phyloP scores from a whole-genome alignment of 2,797 vertebrate genomes.

The Ispidina lecontei region DNA sequence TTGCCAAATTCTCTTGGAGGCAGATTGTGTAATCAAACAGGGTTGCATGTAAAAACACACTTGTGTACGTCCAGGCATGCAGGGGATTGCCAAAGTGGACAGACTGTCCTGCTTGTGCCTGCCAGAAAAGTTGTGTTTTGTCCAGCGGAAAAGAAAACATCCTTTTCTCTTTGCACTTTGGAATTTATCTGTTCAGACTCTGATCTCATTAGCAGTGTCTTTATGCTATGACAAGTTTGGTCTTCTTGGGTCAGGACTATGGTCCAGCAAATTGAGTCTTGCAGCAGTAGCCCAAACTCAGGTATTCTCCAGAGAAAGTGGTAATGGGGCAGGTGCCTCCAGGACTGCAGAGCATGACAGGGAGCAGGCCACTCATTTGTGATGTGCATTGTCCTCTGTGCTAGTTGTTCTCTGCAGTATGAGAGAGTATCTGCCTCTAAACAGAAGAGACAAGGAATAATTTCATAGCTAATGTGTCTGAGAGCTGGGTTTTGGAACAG shows the following conservation, averaged over 20 bases:
- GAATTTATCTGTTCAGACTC: slow-evolving; percentile 29
- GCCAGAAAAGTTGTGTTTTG: slow-evolving; percentile 70
- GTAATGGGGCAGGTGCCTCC: neutral
- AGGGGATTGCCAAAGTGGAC: slow-evolving; percentile 69
- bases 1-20: slow-evolving; percentile 34
- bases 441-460: neutral
- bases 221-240: neutral
- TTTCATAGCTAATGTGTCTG: accelerated
- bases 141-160: slow-evolving; percentile 76
- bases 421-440: neutral
- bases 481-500: neutral
- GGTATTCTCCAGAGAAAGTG: neutral
- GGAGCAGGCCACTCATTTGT: accelerated
- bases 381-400: neutral
- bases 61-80: slow-evolving; percentile 65
- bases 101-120: slow-evolving; percentile 66
- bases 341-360: neutral
- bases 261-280: neutral
- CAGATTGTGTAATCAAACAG: slow-evolving; percentile 25
- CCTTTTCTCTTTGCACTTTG: neutral
- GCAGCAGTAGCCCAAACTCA: neutral
- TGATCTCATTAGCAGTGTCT: slow-evolving; percentile 11
- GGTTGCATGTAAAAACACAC: slow-evolving; percentile 62
- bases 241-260: neutral
- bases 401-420: neutral